These are phyloP conservation scores for Staurois parvus DNA, from an alignment of 2,797 vertebrate species.

Conservation along the genomic window DNA sequence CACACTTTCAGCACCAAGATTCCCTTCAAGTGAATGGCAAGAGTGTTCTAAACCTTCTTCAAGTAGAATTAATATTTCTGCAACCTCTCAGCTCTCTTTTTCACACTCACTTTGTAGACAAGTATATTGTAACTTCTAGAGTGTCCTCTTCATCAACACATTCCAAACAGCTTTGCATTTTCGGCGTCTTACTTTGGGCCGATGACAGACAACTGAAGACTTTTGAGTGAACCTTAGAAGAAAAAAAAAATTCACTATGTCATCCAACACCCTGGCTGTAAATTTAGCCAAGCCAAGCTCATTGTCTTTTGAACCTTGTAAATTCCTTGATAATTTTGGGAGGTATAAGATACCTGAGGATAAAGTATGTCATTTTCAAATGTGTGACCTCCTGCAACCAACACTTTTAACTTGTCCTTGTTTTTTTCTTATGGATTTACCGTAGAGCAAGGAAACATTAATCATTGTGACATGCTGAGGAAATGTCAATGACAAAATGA, in stretches of 20 bases:
- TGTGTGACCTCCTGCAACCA: conserved; percentile 66
- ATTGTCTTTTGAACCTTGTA: conserved; percentile 73
- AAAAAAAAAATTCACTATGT: conserved; percentile 65
- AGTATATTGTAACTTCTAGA: conserved; percentile 74
- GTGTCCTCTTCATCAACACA: conserved; percentile 82
- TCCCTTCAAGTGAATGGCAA: conserved; percentile 64
- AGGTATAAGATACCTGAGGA: conserved; percentile 72
- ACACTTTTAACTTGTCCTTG: conserved; percentile 54
- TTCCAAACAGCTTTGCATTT: conserved; percentile 74
- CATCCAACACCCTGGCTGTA: conserved; percentile 75
- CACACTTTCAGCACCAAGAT: conserved; percentile 81
- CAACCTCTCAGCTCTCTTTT: conserved; percentile 75
- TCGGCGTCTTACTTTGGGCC: conserved; percentile 64
- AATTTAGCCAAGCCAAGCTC: conserved; percentile 76
- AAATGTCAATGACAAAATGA: conserved; percentile 44
- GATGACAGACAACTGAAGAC: conserved; percentile 79
- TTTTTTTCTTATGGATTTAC: conserved; percentile 43
- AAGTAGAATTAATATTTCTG: conserved; percentile 48
- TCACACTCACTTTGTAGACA: conserved; percentile 76
- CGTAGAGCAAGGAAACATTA: conserved; percentile 64
- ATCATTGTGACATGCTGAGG: conserved; percentile 67
- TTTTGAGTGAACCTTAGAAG: conserved; percentile 68
- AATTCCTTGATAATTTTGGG: conserved; percentile 75
- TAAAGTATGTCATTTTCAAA: conserved; percentile 72
- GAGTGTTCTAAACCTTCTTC: conserved; percentile 60